Evolutionary conservation across 2,797 vertebrate species (phyloP), one percentile per base, ranked within the genome.

Genomic region (Melanogrammus aeglefinus): DNA sequence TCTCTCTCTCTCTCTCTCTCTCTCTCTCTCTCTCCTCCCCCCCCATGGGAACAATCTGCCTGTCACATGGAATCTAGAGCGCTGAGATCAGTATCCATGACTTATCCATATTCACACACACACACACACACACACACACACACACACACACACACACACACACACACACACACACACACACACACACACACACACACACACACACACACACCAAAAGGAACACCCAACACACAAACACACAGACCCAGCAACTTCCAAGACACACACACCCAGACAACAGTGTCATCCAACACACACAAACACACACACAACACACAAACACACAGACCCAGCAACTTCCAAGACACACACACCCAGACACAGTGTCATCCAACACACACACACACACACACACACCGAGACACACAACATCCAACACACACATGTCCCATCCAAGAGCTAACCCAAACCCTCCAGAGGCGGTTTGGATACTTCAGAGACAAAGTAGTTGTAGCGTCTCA

Each of bases 81-180:
- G 41, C 47, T 73, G 73, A 79, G 36, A 76, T 74, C 57, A 41
- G 70, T 63, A 77, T 77, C 57, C 27, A 75, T 39, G 44, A 41
- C 78, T 76, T 41, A 82, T 87, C 79, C 76, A 84, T 86, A 82
- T 86, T 81, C 81, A 81, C 75, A 76, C 79, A 66, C 44, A 74
- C 38, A 66, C 39, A 36, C 76, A 14, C 57, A 69, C 39, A 36
- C 73, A 69, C 73, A 41, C 76, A 74, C 5, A 10, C 72, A 72
- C 71, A 38, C n/a, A 38, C 47, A 79, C 36, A 77, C 36, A 69
- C 75, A 71, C 57, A 51, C 57, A 47, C 38, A 73, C 39, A 71
- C 73, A 39, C 70, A 31, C 35, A 73, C 57, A 72, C 78, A 75
- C 31, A 71, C 71, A 44, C 39, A 41, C 75, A 63, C 75, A 41